phyloP scores from a whole-genome alignment of 2,888 invertebrate genomes.

The Thymelicus acteon region DNA sequence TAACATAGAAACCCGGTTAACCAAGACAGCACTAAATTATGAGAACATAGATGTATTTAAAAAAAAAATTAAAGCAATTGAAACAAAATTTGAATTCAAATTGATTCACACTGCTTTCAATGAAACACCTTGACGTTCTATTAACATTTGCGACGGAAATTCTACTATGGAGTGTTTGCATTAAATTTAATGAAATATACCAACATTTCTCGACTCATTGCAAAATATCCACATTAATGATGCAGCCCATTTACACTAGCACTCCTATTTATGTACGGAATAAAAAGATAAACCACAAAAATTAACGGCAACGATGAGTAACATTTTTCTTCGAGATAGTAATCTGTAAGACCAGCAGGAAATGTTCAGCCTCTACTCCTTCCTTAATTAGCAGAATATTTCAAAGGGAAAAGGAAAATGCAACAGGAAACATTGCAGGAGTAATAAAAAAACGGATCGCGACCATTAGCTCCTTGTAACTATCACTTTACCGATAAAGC shows the following conservation, averaged over 20 bases:
- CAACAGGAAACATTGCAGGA: constrained; percentile 72
- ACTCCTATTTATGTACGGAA: constrained; percentile 35
- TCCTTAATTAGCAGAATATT: constrained; percentile 82
- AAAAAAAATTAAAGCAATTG: constrained; percentile 52
- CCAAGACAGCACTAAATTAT: no score
- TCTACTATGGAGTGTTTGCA: constrained; percentile 14
- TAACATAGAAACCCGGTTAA: no score
- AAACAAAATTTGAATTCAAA: constrained; percentile 57
- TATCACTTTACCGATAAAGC: constrained; percentile 28
- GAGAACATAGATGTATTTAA: no score
- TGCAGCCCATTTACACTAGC: constrained; percentile 35
- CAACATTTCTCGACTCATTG: constrained; percentile 30
- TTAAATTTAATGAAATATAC: constrained; percentile 36
- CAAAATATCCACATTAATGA: constrained; percentile 35
- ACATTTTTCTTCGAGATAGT: constrained; percentile 73
- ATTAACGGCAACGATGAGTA: constrained; percentile 61
- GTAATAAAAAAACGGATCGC: constrained; percentile 71
- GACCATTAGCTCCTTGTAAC: constrained; percentile 58
- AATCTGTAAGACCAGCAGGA: constrained; percentile 78
- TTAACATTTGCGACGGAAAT: constrained; percentile 21
- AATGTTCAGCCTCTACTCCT: constrained; percentile 78
- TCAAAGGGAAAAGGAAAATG: constrained; percentile 70
- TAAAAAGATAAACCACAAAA: constrained; percentile 56
- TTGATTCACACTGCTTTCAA: constrained; percentile 49
- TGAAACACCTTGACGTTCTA: constrained; percentile 16